These are phyloP conservation scores for Pollimyrus isidori DNA, from an alignment of 2,113 vertebrate genomes.

Conservation along the genomic window DNA sequence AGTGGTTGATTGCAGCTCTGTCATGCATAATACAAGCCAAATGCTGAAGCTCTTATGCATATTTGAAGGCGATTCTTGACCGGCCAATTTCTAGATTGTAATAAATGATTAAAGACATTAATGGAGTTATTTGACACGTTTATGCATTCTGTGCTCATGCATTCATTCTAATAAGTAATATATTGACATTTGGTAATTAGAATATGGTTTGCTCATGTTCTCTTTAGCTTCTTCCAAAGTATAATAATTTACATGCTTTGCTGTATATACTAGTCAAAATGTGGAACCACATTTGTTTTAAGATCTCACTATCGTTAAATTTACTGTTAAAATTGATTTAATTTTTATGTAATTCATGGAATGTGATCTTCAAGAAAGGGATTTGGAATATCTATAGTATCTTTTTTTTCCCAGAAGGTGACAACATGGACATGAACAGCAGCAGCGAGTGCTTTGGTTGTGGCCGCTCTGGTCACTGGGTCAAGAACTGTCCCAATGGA, in stretches of 20 bases:
- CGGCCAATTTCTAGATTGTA: not conserved
- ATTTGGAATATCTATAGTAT: not conserved
- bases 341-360: not conserved
- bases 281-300: not conserved
- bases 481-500: slow-evolving; percentile 85
- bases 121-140: not conserved
- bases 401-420: not conserved
- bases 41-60: not conserved
- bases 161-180: not conserved
- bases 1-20: not conserved
- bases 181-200: not conserved
- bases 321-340: not conserved
- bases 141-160: not conserved
- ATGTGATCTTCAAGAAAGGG: not conserved
- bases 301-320: not conserved
- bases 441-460: slow-evolving; percentile 95
- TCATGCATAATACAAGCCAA: not conserved
- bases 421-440: slow-evolving; percentile 75
- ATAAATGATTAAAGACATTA: not conserved
- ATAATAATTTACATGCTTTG: not conserved
- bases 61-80: not conserved
- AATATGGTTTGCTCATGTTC: not conserved
- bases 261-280: not conserved
- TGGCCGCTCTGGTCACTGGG: slow-evolving; percentile 91
- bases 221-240: not conserved